Conservation (phyloP, 1,140 invertebrate genomes). For the Neotoxoptera formosana region DNA sequence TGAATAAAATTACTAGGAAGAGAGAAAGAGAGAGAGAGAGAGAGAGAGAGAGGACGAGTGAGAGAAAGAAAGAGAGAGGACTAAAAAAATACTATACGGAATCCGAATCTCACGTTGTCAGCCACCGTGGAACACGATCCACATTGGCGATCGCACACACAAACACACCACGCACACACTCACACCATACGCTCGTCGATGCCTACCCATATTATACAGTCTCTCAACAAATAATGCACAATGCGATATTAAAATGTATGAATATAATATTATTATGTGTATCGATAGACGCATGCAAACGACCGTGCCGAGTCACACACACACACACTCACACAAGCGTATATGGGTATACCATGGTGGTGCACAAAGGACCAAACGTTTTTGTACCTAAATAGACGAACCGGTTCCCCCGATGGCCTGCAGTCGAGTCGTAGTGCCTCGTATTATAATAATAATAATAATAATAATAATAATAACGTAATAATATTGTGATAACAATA, state of each 20-base stretch:
- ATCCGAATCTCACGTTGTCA: constrained; percentile 55
- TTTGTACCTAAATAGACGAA: constrained; percentile 20
- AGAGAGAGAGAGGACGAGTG: no score
- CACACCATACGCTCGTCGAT: not conserved
- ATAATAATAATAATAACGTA: constrained; percentile 5
- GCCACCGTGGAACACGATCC: constrained; percentile 52
- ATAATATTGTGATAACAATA: not conserved
- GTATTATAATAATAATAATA: not conserved
- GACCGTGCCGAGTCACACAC: not conserved
- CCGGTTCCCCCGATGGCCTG: not conserved
- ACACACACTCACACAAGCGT: not conserved
- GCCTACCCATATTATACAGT: no score
- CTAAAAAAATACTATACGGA: not conserved
- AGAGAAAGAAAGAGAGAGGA: not conserved
- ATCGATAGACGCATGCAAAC: constrained; percentile 49
- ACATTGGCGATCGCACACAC: not conserved
- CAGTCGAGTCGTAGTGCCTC: not conserved
- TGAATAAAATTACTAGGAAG: not conserved
- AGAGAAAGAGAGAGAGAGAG: not conserved
- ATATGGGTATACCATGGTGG: not conserved
- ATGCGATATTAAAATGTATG: constrained; percentile 53
- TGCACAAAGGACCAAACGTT: constrained; percentile 22
- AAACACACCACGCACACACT: not conserved
- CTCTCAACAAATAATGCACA: constrained; percentile 48
- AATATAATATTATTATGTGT: constrained; percentile 45